Evolutionary conservation across 2,113 vertebrate species (phyloP), one percentile per base, ranked within the genome.

Genomic region (Chaetops frenatus): DNA sequence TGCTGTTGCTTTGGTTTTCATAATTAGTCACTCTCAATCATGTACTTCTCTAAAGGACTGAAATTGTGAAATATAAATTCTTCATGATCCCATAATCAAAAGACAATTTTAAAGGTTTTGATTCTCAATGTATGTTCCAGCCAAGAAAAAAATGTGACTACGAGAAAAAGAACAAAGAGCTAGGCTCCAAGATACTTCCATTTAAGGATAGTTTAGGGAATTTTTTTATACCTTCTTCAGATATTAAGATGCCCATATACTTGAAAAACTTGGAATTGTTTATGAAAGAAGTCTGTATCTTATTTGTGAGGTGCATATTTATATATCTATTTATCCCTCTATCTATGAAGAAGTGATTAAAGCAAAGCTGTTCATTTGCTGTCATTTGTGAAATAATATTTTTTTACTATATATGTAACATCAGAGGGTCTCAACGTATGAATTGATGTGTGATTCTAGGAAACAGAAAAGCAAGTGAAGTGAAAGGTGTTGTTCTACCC

Each of bases 21-120:
- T 88, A 91, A 95, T 93, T 94, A 95, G 74, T 86, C 58, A 80
- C 21, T 91, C 48, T 81, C 88, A 74, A n/a, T 86, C 69, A 74
- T 84, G 65, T 83, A 48, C 44, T 27, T 81, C 92, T 93, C 64
- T 94, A 56, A 88, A 81, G 76, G 56, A 31, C 38, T 81, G 56
- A 81, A 86, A 81, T 78, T 20, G 31, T 88, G 74, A 95, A 94
- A 67, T 86, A 61, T 42, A 62, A 90, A 50, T 83, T 93, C 51
- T 83, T 81, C 62, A 31, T 50, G 56, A 90, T 83, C 35, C 23
- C 35, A 19, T 81, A 62, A 88, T 83, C 72, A 78, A 73, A 73
- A 86, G 44, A 11, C 4, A 58, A 0, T 71, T 90, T 86, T 35
- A 83, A 66, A 71, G 22, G 42, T 92, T 94, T 93, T 88, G 45